These are phyloP conservation scores for Cisticola juncidis DNA, from an alignment of 2,113 vertebrate species.

Conservation along the genomic window DNA sequence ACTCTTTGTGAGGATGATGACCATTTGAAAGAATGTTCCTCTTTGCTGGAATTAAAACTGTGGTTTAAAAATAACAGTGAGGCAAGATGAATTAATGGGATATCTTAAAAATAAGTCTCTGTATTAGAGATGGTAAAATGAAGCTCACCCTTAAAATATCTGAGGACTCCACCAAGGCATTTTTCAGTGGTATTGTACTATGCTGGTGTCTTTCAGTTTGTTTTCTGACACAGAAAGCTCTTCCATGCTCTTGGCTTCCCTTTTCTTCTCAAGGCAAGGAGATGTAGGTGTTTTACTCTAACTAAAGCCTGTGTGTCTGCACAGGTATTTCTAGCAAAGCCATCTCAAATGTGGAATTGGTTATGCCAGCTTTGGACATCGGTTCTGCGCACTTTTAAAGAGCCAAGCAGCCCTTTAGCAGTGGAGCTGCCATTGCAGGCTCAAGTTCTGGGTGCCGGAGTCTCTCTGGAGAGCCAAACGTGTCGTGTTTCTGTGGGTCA, in stretches of 20 bases:
- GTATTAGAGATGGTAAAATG: neutral
- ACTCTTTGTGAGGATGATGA: neutral
- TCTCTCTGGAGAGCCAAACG: neutral
- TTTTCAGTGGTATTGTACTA: neutral
- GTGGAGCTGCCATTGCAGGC: neutral
- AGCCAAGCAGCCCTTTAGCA: neutral
- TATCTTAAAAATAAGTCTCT: neutral
- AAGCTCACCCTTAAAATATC: neutral
- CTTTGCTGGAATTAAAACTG: neutral
- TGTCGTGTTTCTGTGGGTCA: neutral
- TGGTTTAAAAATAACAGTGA: slow-evolving; percentile 19
- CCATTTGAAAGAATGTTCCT: slow-evolving; percentile 15
- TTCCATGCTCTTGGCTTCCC: slow-evolving; percentile 26
- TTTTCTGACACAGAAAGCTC: slow-evolving; percentile 30
- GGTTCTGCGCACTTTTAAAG: neutral
- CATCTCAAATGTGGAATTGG: neutral
- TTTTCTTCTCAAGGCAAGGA: neutral
- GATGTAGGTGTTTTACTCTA: neutral
- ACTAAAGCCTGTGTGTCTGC: neutral
- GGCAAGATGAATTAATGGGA: neutral
- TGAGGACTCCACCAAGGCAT: neutral
- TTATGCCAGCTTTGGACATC: neutral
- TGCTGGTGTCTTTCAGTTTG: slow-evolving; percentile 11
- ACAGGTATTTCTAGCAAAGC: neutral
- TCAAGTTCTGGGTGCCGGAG: neutral